A percentile compares a stretch with the other conserved stretches of the same genome.
phyloP scores from a whole-genome alignment of 1,140 invertebrate genomes.

The Bombyx mandarina region DNA sequence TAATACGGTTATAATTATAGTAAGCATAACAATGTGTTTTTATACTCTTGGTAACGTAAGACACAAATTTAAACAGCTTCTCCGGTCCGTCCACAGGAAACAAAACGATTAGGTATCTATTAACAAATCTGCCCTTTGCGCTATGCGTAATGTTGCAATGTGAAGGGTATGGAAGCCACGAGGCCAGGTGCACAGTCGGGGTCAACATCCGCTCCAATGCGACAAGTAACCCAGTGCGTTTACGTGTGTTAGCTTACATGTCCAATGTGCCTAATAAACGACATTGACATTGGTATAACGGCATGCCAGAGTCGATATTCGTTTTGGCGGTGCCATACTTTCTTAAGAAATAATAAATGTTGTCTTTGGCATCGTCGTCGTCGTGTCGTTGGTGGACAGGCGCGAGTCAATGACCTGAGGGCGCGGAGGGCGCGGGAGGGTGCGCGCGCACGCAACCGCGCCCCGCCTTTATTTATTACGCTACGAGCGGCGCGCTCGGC shows the following conservation, averaged over 20 bases:
- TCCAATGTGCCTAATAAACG: constrained; percentile 28
- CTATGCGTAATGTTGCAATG: constrained; percentile 18
- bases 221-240: too few species aligned
- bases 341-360: constrained; percentile 25
- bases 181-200: constrained; percentile 30
- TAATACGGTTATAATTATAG: too few species aligned
- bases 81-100: constrained; percentile 19
- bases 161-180: constrained; percentile 15
- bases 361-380: constrained; percentile 42
- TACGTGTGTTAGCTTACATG: constrained; percentile 12
- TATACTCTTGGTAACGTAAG: too few species aligned
- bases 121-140: constrained; percentile 28
- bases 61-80: too few species aligned
- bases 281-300: constrained; percentile 59
- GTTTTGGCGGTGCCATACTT: constrained; percentile 32
- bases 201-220: constrained; percentile 33
- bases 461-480: constrained; percentile 70
- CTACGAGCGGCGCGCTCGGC: constrained; percentile 60
- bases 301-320: constrained; percentile 15
- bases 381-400: constrained; percentile 33
- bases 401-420: constrained; percentile 61
- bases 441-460: constrained; percentile 65
- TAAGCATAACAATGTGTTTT: too few species aligned
- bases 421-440: constrained; percentile 57
- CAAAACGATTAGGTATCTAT: constrained; percentile 24